A percentile compares a stretch with the other conserved stretches of the same genome.
Conservation (phyloP, 1,140 invertebrate species). For the Alviniconcha marisindica region DNA sequence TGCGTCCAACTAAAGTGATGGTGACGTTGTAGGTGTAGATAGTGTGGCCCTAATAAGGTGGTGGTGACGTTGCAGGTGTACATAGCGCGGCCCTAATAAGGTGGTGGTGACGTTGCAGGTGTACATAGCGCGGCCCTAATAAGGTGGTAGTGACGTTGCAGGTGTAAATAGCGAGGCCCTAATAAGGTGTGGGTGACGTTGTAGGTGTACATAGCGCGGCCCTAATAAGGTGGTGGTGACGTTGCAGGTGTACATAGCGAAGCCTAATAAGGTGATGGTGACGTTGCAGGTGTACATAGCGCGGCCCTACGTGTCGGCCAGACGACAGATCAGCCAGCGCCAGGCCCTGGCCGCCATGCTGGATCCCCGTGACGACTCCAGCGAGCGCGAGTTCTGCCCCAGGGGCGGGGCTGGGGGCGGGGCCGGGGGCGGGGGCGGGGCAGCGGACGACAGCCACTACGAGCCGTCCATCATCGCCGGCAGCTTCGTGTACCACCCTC, state of each 20-base stretch:
- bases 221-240: background rate
- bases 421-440: background rate
- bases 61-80: too few relatives aligned
- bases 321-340: constrained; percentile 27
- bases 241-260: background rate
- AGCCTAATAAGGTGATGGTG: too few relatives aligned
- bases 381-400: constrained; percentile 43
- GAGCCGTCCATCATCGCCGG: constrained; percentile 52
- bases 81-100: too few relatives aligned
- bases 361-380: constrained; percentile 39
- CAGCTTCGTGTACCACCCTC: constrained; percentile 53
- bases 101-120: background rate
- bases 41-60: background rate
- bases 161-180: background rate
- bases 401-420: constrained; percentile 12
- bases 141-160: too few relatives aligned
- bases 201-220: constrained; percentile 5
- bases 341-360: constrained; percentile 21
- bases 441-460: constrained; percentile 38
- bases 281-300: background rate
- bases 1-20: too few relatives aligned
- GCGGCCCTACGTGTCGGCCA: constrained; percentile 8
- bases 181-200: background rate
- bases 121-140: background rate
- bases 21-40: background rate